Percentiles rank a stretch among this genome's conserved stretches.
Evolutionary conservation across 2,888 invertebrate genomes (phyloP).

Genomic region (Sinopyrophorus schimmeli): DNA sequence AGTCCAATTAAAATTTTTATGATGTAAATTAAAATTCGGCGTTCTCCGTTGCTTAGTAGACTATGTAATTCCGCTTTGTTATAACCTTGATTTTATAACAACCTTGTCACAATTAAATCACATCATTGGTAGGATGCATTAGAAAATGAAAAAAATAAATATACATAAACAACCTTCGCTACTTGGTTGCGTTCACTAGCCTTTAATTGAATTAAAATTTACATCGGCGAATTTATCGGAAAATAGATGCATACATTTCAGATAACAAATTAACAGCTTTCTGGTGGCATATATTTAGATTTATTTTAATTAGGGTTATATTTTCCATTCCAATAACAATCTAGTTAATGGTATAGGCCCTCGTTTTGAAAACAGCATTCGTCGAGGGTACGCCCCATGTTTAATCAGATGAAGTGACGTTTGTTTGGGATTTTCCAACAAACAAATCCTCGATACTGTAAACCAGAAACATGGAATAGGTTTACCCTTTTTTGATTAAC

Average conservation of each 20-base stretch:
- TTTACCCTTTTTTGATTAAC: conserved; percentile 31
- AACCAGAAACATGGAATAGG: conserved; percentile 29
- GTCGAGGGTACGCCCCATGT: conserved; percentile 35
- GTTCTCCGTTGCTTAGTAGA: conserved; percentile 3
- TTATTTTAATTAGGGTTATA: no score
- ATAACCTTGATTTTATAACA: conserved; percentile 5
- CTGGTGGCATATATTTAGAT: no score
- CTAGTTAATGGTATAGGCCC: no score
- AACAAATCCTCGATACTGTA: conserved; percentile 26
- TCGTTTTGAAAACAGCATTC: conserved; percentile 34
- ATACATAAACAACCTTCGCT: no score
- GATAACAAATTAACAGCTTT: no score
- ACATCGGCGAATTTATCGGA: no score
- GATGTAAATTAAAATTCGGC: conserved; percentile 18
- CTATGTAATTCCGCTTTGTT: conserved; percentile 20
- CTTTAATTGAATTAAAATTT: no score
- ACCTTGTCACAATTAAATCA: conserved; percentile 24
- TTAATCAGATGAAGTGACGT: conserved; percentile 32
- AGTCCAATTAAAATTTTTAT: conserved; percentile 25
- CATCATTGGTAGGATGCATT: conserved; percentile 13
- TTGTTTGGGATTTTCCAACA: conserved; percentile 18
- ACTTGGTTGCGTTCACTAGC: no score
- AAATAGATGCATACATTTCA: no score
- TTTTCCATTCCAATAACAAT: no score
- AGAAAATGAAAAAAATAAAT: no score